phyloP scores from a whole-genome alignment of 2,113 vertebrate genomes.

The Spea multiplicata region DNA sequence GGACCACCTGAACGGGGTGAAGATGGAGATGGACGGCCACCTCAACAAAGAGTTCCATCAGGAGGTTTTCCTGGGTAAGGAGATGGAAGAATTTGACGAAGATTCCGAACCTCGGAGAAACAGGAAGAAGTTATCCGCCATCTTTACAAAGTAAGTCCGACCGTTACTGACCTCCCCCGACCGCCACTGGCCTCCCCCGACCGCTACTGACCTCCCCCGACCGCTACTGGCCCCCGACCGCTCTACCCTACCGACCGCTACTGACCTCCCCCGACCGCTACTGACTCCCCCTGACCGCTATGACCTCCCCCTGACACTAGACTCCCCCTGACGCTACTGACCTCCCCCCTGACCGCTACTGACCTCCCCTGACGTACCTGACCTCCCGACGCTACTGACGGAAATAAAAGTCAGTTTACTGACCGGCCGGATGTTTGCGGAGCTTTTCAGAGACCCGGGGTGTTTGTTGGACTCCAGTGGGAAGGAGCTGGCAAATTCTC shows the following conservation, averaged over 20 bases:
- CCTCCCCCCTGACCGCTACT: background rate
- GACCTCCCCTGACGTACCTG: no score
- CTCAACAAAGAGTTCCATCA: conserved; percentile 95
- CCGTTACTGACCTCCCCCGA: background rate
- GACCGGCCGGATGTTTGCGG: no score
- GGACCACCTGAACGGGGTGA: conserved; percentile 88
- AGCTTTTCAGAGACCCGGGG: no score
- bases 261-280: background rate
- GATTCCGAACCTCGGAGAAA: conserved; percentile 84
- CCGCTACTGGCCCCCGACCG: no score
- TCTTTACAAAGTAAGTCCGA: conserved; percentile 84
- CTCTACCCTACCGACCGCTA: background rate
- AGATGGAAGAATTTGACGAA: conserved; percentile 87
- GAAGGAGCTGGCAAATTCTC: no score
- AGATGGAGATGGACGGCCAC: conserved; percentile 90
- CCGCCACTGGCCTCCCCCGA: background rate
- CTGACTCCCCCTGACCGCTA: no score
- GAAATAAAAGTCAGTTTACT: no score
- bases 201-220: background rate
- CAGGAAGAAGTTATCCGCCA: conserved; percentile 84
- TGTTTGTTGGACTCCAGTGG: no score
- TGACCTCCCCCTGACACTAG: no score
- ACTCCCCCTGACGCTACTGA: no score
- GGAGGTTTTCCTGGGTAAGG: conserved; percentile 91
- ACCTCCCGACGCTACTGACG: no score